Evolutionary conservation across 92 coral and sea anemone species (phyloP), one percentile per base, ranked within the genome.

Genomic region (Siderastrea radians): DNA sequence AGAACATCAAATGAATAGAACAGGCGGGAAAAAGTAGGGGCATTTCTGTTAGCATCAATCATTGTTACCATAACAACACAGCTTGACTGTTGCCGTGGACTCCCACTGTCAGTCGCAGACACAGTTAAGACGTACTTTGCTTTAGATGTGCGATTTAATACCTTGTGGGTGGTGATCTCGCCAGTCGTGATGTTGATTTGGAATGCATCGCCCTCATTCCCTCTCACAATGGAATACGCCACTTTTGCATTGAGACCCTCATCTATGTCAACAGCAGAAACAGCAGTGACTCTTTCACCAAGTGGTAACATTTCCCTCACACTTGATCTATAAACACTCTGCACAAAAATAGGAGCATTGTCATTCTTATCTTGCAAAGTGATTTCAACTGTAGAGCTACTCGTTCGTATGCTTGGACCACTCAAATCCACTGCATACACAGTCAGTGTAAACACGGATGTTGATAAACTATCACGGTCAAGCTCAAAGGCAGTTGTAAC

Each of bases 51-150:
- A 51, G 92, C 88, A 79, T 92, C 98, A 51, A 74, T 26, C 26
- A 98, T 75, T 13, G 71, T 89, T 57, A 94, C 91, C 49, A 90
- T 54, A 45, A 94, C 98, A 79, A 88, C 60, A 79, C 96, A 90
- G 61, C 91, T 90, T 16, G 99, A 98, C 50, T 90, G 62, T 79
- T 58, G 80, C 6, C 57, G 49, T 9, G 93, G 95, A 63, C 49
- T 85, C 9, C 99, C 99, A 88, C 74, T 81, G 82, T 98, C 99
- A 48, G 86, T 77, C 55, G 96, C 98, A 43, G 96, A 81, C 48
- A 98, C 93, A 79, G 88, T 96, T 62, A 98, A 73, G 59, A 65
- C 73, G 79, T 94, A 98, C 77, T 68, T 47, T 10, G 91, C 68
- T 71, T 72, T 63, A 38, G 66, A 55, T 50, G 92, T 95, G 49